Conservation (phyloP, 2,888 invertebrate species). For the Merodon equestris region DNA sequence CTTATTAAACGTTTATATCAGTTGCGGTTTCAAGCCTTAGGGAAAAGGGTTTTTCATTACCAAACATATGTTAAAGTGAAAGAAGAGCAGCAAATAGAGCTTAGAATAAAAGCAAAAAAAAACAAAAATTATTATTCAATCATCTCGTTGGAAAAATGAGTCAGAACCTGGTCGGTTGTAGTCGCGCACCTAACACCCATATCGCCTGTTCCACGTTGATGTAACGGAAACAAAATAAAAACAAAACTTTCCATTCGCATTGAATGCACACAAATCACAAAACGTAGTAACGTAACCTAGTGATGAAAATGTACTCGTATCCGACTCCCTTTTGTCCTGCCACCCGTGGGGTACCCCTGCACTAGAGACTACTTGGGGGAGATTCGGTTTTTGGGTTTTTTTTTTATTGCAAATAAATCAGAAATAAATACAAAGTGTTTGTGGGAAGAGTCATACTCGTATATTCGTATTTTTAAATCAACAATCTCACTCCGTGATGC, state of each 20-base stretch:
- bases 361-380: too few species aligned
- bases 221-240: conserved; percentile 15
- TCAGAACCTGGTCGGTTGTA: not conserved
- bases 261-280: conserved; percentile 14
- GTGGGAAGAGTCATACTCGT: not conserved
- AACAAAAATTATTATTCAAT: conserved; percentile 25
- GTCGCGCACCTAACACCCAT: not conserved
- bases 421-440: too few species aligned
- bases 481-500: conserved; percentile 21
- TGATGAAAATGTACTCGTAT: conserved; percentile 19
- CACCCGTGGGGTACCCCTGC: too few species aligned
- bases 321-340: not conserved
- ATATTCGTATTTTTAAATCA: conserved; percentile 24
- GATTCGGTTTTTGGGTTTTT: too few species aligned
- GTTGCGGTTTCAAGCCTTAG: too few species aligned
- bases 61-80: conserved; percentile 2
- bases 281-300: conserved; percentile 34
- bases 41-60: conserved; percentile 34
- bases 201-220: conserved; percentile 10
- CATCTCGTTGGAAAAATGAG: conserved; percentile 10
- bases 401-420: too few species aligned
- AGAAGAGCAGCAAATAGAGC: not conserved
- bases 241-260: conserved; percentile 19
- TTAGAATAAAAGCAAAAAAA: not conserved
- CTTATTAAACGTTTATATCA: conserved; percentile 17